A percentile compares a stretch with the other conserved stretches of the same genome.
Evolutionary conservation across 1,140 invertebrate species (phyloP).

Genomic region (Streblospio benedicti): DNA sequence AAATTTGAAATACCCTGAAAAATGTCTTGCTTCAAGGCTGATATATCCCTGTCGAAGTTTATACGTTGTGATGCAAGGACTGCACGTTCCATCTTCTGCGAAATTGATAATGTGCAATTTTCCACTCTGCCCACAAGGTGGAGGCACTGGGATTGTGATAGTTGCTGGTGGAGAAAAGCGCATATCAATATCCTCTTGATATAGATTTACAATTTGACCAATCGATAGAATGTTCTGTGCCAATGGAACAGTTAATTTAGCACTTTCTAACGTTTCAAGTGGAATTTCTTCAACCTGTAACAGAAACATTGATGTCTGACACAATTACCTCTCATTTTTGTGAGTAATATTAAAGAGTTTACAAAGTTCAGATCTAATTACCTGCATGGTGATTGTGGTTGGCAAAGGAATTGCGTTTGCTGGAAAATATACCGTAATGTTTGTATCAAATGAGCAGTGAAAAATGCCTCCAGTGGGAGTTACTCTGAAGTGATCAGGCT

Average conservation of each 20-base stretch:
- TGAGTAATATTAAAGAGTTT: too few relatives aligned
- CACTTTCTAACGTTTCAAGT: too few relatives aligned
- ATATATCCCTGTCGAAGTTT: constrained; percentile 26
- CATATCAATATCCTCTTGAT: too few relatives aligned
- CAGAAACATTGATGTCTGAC: too few relatives aligned
- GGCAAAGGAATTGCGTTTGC: constrained; percentile 23
- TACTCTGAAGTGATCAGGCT: constrained; percentile 32
- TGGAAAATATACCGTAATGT: constrained; percentile 31
- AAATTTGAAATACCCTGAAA: constrained; percentile 28
- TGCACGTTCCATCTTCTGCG: constrained; percentile 35
- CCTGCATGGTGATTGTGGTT: constrained; percentile 33
- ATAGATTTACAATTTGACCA: too few relatives aligned
- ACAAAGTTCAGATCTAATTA: too few relatives aligned
- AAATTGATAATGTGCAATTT: constrained; percentile 33
- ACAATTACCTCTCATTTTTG: too few relatives aligned
- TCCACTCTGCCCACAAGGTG: constrained; percentile 23
- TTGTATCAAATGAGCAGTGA: constrained; percentile 26
- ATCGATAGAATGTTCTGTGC: too few relatives aligned
- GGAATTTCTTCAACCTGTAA: too few relatives aligned
- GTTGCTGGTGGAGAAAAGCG: too few relatives aligned
- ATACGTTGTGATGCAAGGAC: constrained; percentile 30
- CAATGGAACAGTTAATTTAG: too few relatives aligned
- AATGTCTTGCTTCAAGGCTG: constrained; percentile 32
- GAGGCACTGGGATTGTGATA: constrained; percentile 31
- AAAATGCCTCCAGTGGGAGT: constrained; percentile 34